Percentiles rank a stretch among this genome's conserved stretches.
Evolutionary conservation across 1,140 invertebrate species (phyloP).

Genomic region (Ceratina australensis): DNA sequence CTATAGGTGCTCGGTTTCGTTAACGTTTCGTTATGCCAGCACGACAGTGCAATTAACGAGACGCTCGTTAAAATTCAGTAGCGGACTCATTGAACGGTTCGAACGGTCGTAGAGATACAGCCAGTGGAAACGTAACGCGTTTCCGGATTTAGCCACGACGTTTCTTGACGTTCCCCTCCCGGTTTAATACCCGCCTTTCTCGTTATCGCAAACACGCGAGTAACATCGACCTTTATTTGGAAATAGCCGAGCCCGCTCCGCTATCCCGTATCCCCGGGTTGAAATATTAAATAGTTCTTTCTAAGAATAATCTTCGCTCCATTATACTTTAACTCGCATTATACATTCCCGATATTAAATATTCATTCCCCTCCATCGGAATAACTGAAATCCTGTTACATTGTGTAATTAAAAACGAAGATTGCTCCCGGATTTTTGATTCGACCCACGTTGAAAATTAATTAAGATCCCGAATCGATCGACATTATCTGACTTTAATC

Average conservation of each 20-base stretch:
- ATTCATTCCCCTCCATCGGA: too few species aligned
- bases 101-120: not conserved
- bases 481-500: not conserved
- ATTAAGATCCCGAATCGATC: conserved; percentile 38
- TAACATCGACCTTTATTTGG: not conserved
- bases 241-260: not conserved
- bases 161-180: not conserved
- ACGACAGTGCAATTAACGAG: conserved; percentile 12
- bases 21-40: not conserved
- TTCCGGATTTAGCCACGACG: not conserved
- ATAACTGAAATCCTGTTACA: too few species aligned
- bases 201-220: not conserved
- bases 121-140: not conserved
- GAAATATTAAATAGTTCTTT: too few species aligned
- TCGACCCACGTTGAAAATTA: not conserved
- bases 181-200: not conserved
- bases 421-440: not conserved
- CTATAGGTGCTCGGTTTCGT: not conserved
- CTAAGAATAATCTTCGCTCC: too few species aligned
- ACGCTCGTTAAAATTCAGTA: conserved; percentile 15
- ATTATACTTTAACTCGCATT: too few species aligned
- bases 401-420: not conserved
- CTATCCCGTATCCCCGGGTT: too few species aligned
- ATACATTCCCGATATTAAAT: too few species aligned
- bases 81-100: not conserved